Evolutionary conservation across 2,113 vertebrate species (phyloP).

Genomic region (Climacteris rufus): DNA sequence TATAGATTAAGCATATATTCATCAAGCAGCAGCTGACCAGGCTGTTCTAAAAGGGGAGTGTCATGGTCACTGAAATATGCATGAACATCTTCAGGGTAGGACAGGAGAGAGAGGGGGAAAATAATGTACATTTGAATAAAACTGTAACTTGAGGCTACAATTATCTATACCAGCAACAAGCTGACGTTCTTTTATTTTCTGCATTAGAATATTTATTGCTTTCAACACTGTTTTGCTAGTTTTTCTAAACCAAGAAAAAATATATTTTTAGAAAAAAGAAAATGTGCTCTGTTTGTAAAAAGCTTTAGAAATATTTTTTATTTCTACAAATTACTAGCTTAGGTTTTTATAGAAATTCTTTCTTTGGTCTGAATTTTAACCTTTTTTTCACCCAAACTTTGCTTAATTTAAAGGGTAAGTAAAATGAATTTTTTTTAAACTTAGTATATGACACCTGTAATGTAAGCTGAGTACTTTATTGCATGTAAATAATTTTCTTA

Average conservation of each 20-base stretch:
- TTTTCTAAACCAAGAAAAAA: background rate
- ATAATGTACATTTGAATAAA: background rate
- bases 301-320: background rate
- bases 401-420: background rate
- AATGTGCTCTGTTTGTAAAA: background rate
- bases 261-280: background rate
- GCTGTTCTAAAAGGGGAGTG: background rate
- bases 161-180: background rate
- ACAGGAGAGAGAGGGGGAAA: background rate
- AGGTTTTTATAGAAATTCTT: background rate
- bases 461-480: background rate
- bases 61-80: background rate
- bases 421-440: background rate
- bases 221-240: background rate
- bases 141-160: background rate
- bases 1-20: background rate
- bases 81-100: background rate
- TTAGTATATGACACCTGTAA: background rate
- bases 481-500: background rate
- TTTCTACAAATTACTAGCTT: background rate
- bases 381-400: background rate
- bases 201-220: background rate
- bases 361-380: background rate
- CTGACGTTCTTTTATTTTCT: background rate
- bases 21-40: background rate